Conservation (phyloP, 2,797 vertebrate species). For the Esox lucius region DNA sequence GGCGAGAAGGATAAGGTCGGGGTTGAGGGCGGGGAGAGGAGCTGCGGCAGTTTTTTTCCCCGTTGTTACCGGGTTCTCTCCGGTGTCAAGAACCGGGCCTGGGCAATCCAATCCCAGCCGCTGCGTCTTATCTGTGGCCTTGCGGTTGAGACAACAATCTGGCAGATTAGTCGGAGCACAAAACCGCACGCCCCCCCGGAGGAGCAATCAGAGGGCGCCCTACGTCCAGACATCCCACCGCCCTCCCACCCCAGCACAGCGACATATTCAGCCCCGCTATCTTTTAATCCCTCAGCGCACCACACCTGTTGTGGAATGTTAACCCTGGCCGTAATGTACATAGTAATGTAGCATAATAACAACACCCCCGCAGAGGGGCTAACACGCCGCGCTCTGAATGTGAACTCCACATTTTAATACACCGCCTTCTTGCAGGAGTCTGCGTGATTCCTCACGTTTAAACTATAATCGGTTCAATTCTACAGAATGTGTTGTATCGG, state of each 20-base stretch:
- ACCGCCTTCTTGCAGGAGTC: neutral
- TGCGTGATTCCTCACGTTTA: neutral
- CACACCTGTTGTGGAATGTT: neutral
- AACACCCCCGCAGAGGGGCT: neutral
- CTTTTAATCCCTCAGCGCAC: neutral
- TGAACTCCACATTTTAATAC: neutral
- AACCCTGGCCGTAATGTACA: neutral
- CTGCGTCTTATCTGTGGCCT: constrained; percentile 33
- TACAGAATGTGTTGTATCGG: neutral
- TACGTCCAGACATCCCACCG: neutral
- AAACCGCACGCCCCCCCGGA: neutral
- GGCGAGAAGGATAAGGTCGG: constrained; percentile 16
- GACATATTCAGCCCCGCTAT: constrained; percentile 4
- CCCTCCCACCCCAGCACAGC: neutral
- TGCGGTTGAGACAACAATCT: constrained; percentile 35
- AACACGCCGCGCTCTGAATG: neutral
- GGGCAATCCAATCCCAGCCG: constrained; percentile 32
- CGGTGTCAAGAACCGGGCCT: constrained; percentile 31
- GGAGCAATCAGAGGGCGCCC: constrained; percentile 31
- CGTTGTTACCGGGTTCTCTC: constrained; percentile 18
- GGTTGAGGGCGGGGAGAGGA: neutral
- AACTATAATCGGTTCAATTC: no score
- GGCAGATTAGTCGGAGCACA: constrained; percentile 30
- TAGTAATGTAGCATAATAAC: neutral
- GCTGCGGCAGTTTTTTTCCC: neutral